Percentiles rank a stretch among this genome's conserved stretches.
These are phyloP conservation scores for Dermatophagoides farinae DNA, from an alignment of 1,140 invertebrate species.

Conservation along the genomic window DNA sequence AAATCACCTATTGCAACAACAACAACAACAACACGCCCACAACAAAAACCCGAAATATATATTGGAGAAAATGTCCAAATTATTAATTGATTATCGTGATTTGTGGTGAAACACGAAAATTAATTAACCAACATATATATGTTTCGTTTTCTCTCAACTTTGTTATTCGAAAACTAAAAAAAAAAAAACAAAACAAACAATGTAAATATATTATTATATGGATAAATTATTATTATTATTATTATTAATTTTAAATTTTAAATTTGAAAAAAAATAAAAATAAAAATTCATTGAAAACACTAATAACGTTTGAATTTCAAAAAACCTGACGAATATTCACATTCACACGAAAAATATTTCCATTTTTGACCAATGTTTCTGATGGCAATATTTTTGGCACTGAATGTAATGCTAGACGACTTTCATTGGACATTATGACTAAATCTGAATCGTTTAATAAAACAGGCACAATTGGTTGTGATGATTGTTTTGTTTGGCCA, in stretches of 20 bases:
- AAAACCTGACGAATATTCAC: slow-evolving; percentile 50
- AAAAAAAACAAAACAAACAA: not conserved
- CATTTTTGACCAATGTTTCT: slow-evolving; percentile 16
- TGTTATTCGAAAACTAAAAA: not conserved
- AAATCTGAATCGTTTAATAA: slow-evolving; percentile 56
- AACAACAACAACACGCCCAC: too few relatives aligned
- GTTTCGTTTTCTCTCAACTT: too few relatives aligned
- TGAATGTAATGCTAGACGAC: slow-evolving; percentile 56
- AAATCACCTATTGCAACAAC: too few relatives aligned
- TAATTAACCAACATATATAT: too few relatives aligned
- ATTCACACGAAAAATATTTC: slow-evolving; percentile 46
- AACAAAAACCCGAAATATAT: too few relatives aligned
- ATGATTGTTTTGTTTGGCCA: slow-evolving; percentile 36
- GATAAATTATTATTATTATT: not conserved
- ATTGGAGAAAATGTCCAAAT: too few relatives aligned
- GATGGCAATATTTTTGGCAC: slow-evolving; percentile 52
- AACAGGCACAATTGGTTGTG: slow-evolving; percentile 35
- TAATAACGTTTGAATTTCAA: not conserved
- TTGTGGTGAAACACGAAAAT: too few relatives aligned
- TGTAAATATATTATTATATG: not conserved
- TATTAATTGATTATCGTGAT: too few relatives aligned
- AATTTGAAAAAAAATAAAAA: not conserved
- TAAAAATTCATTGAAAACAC: not conserved
- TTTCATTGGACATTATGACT: slow-evolving; percentile 52
- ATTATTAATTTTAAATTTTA: not conserved